Evolutionary conservation across 2,797 vertebrate species (phyloP).

Genomic region (Pangasius larnaudii): DNA sequence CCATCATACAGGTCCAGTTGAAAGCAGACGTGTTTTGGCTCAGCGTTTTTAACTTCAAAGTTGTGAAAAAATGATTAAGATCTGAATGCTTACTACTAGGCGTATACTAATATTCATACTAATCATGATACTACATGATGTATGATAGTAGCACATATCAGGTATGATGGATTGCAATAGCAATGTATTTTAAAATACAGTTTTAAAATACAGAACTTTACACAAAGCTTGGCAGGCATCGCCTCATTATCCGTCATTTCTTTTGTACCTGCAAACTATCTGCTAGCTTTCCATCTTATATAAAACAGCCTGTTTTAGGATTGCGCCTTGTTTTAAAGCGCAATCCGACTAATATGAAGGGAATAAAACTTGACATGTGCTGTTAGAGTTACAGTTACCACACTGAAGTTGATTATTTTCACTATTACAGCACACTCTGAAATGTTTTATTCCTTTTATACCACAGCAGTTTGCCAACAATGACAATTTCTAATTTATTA

Average conservation of each 20-base stretch:
- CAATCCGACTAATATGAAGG: too few species aligned
- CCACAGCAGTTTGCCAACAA: not conserved
- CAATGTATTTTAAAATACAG: not conserved
- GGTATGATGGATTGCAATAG: not conserved
- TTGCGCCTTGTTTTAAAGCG: not conserved
- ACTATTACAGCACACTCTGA: not conserved
- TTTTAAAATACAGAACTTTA: not conserved
- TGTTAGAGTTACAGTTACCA: too few species aligned
- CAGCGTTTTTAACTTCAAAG: not conserved
- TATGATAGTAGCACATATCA: not conserved
- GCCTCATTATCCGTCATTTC: not conserved
- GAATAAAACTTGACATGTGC: too few species aligned
- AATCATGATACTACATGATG: not conserved
- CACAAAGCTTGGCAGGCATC: not conserved
- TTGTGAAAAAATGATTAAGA: not conserved
- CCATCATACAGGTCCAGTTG: not conserved
- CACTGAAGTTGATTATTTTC: not conserved
- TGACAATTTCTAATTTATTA: not conserved
- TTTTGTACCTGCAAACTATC: too few species aligned
- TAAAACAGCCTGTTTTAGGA: not conserved
- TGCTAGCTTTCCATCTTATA: not conserved
- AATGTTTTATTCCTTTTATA: not conserved
- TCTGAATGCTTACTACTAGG: too few species aligned
- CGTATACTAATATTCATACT: not conserved
- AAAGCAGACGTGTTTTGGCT: conserved; percentile 6